Base-by-base conservation (phyloP, 2,888 invertebrate species). In the Scrobipalpa atriplicella region DNA sequence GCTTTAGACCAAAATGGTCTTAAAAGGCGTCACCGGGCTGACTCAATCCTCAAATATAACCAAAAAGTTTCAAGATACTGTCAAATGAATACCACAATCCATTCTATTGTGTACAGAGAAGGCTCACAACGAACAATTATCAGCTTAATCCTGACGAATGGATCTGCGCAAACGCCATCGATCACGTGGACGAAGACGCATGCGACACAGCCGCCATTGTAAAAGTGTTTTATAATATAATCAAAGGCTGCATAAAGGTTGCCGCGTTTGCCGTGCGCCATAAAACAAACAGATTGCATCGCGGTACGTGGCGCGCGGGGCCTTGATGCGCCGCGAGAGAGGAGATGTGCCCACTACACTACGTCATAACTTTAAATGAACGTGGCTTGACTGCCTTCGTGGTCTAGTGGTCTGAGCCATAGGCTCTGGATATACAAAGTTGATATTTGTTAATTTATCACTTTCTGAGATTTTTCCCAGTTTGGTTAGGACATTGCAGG, bases 281-380 rank as follows among this genome's bases (percentile, higher is more conserved):
- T 89, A 89, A 90, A 90, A 81, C 81, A 87, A 84, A 82, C 80
- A 85, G 90, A 90, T 91, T 88, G 80, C 86, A 90, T 91, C 90
- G 83, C 64, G 68, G 77, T 78, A 81, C 82, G 85, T 84, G 84
- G 76, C 74, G 73, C 72, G 71, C 54, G 68, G 72, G 69, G 72
- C 81, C 76, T 73, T 74, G 72, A 67, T 71, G 64, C 54, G 63
- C 52, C 62, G 52, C 39, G 47, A 43, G 62, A 41, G 62, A 19
- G 11, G 38, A 38, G 58, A 58, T 58, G 58, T 58, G 58, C 47
- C 47, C n/a, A n/a, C 47, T 5, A 16, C 2, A 29, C 29, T 29
- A 29, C 29, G 29, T 29, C 29, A 29, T 3, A 2, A 5, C 29
- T 29, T 29, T 29, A 2, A 29, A 3, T 29, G 29, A 29, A 29